Base-by-base conservation (phyloP, 2,888 invertebrate species). In the Caenorhabditis doughertyi region DNA sequence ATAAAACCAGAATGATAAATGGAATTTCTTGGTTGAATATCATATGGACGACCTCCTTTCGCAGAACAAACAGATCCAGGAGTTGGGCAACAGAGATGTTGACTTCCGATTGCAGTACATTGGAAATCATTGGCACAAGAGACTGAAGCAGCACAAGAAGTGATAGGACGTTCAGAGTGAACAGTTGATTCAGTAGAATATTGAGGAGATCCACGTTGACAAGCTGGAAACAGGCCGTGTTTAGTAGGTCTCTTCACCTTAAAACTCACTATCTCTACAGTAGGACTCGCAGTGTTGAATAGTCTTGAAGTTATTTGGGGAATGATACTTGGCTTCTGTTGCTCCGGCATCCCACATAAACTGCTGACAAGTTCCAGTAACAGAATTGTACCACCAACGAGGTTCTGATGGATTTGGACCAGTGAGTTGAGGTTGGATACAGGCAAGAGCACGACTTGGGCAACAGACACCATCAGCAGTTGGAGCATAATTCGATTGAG, bases 321-420 rank as follows among this genome's bases (percentile, higher is more conserved):
- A 86, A 55, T 89, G 88, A 53, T 80, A 85, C 29, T 82, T 85
- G n/a, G 87, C 86, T 11, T 84, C 87, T 11, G 70, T 58, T 0
- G 88, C 88, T 23, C 83, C 70, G 2, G 88, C 79, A 68, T 89
- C 88, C 88, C 88, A 89, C 86, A 89, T 86, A 73, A 89, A 89
- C 60, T 89, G 88, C 62, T 89, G 88, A 18, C 88, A 89, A 13
- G 87, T 87, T 8, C 88, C 88, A 0, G 87, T 82, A 18, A 85
- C 85, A 1, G 85, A 81, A n/a, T 85, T 85, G 74, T 84, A 85
- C 84, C 86, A 87, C 88, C 88, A 88, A 4, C 88, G 67, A 2
- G 88, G 86, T 35, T 88, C 88, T 5, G 87, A 81, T 16, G 88
- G 87, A 60, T 87, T 87, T 27, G 87, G 86, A 9, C 89, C 89